Evolutionary conservation across 2,888 invertebrate species (phyloP), one percentile per base, ranked within the genome.

Genomic region (Cataglyphis livida): DNA sequence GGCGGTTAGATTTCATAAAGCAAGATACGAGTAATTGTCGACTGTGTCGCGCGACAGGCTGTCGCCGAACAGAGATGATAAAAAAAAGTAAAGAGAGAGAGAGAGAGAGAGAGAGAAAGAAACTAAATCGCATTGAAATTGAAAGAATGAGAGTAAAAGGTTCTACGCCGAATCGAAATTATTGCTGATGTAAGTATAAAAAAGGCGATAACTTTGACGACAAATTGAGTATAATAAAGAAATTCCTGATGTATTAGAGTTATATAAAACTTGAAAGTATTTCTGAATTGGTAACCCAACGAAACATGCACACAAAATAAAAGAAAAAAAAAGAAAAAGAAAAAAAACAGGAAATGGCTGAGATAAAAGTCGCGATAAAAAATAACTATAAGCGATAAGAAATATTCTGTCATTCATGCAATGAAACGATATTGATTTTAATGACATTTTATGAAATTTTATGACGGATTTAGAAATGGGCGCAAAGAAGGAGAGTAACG

Each of bases 281-380:
- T 84, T 73, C 76, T 73, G 84, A 75, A 70, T 75, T 79, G 62
- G 81, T 76, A 82, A 82, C 73, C 70, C 74, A 44, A 59, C 68
- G 65, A 54, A 82, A 76, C 76, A 82, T 86, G 86, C 86, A 86
- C 61, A 57, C 85, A 82, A 86, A 86, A 85, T 84, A 85, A 84
- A 65, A 84, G 57, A 38, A 41, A 38, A 25, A 25, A 25, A 25
- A 21, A 21, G 0, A 21, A 21, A 21, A 21, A 21, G 0, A 21
- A 21, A 21, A 44, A 62, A 35, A 10, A 51, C 0, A 38, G 21
- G 1, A 32, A 32, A 25, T n/a, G 32, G 6, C 32, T 32, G n/a
- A 28, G 41, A 41, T n/a, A n/a, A 28, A 51, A 81, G 41, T 35
- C 54, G 75, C 61, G 57, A 48, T 48, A n/a, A 74, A 75, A 81